Percentiles rank a stretch among this genome's conserved stretches.
Evolutionary conservation across 1,140 invertebrate species (phyloP).

Genomic region (Acromyrmex heyeri): DNA sequence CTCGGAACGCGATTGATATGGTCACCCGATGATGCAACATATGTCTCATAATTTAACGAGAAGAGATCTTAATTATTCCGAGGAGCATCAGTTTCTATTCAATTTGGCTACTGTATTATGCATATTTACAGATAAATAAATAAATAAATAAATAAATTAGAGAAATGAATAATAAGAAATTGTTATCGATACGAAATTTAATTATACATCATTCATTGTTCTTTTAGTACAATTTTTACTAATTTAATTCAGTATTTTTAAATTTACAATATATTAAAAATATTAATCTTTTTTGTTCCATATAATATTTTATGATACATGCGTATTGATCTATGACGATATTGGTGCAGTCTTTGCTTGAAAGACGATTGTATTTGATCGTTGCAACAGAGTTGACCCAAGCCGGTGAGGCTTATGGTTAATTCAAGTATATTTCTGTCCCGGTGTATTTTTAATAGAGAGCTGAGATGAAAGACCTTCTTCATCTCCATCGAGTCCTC

Average conservation of each 20-base stretch:
- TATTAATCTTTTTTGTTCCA: neutral
- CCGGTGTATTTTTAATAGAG: slow-evolving; percentile 60
- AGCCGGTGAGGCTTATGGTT: slow-evolving; percentile 65
- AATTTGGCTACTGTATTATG: neutral
- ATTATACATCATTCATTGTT: neutral
- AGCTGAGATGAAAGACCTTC: slow-evolving; percentile 63
- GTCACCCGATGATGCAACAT: slow-evolving; percentile 6
- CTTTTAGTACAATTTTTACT: neutral
- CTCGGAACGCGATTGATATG: slow-evolving; percentile 34
- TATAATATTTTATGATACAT: neutral
- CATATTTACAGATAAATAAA: neutral
- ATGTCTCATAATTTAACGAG: slow-evolving; percentile 42
- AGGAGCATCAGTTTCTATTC: neutral
- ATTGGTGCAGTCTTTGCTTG: neutral
- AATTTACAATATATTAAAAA: neutral
- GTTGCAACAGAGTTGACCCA: slow-evolving; percentile 31
- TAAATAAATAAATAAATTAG: neutral
- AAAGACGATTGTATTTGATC: slow-evolving; percentile 44
- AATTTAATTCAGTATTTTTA: neutral
- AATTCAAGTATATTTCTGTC: slow-evolving; percentile 72
- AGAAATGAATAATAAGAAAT: slow-evolving; percentile 22
- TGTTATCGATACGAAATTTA: neutral
- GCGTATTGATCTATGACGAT: no score
- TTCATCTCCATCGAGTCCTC: slow-evolving; percentile 63
- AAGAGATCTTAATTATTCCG: slow-evolving; percentile 54